Evolutionary conservation across 1,140 invertebrate species (phyloP).

Genomic region (Caenorhabditis brenneri): DNA sequence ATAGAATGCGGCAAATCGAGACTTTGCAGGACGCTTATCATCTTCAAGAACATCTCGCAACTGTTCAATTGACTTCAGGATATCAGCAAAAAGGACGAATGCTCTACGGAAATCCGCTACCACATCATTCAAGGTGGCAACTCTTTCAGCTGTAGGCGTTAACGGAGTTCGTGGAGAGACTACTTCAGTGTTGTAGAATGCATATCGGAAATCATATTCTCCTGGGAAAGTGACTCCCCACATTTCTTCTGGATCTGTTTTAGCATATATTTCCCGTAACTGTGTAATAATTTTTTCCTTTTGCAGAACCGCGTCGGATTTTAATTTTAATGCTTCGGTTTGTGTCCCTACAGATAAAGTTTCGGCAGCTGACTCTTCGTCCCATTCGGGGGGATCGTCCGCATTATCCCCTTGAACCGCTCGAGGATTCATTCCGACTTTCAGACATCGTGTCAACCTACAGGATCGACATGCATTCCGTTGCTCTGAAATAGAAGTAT

Average conservation of each 20-base stretch:
- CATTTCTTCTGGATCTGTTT: background rate
- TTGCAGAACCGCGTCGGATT: background rate
- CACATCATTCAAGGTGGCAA: constrained; percentile 56
- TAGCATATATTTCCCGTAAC: background rate
- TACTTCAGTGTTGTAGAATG: background rate
- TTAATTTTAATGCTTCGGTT: background rate
- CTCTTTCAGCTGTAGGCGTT: constrained; percentile 50
- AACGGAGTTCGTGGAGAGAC: constrained; percentile 36
- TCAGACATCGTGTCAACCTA: constrained; percentile 61
- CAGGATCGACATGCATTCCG: constrained; percentile 66
- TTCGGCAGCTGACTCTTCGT: background rate
- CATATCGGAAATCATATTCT: background rate
- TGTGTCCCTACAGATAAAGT: background rate
- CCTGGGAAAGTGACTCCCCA: background rate
- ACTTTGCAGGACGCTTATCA: constrained; percentile 48
- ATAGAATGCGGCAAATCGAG: constrained; percentile 37
- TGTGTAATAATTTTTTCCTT: background rate
- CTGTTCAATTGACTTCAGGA: constrained; percentile 60
- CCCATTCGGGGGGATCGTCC: background rate
- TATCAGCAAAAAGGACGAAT: constrained; percentile 61
- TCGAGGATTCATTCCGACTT: constrained; percentile 65
- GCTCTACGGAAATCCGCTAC: constrained; percentile 60
- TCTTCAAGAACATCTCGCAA: constrained; percentile 51
- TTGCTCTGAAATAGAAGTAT: constrained; percentile 59
- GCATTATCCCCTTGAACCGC: constrained; percentile 52